Conservation (phyloP, 2,113 vertebrate species). For the Ceratotherium simum region DNA sequence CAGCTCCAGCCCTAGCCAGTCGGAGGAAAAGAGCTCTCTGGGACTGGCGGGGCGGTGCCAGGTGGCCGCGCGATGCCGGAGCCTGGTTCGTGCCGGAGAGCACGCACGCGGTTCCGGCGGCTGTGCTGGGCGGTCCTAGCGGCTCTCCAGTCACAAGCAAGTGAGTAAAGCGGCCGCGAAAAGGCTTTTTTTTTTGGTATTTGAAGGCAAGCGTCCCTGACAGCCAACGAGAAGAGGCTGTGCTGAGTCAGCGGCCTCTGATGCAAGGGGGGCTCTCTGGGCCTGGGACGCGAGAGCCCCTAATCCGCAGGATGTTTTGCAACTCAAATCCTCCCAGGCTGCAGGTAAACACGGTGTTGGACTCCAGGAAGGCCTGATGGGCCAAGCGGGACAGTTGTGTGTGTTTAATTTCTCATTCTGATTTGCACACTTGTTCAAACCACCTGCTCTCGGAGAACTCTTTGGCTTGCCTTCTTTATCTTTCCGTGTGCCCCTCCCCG, state of each 20-base stretch:
- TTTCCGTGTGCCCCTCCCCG: neutral
- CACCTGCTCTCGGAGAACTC: slow-evolving; percentile 23
- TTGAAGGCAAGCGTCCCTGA: slow-evolving; percentile 70
- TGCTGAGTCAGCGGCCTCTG: slow-evolving; percentile 66
- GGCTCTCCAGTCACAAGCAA: neutral
- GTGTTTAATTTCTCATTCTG: slow-evolving; percentile 49
- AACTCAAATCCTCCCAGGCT: slow-evolving; percentile 8
- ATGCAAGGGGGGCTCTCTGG: neutral
- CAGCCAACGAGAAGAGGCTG: neutral
- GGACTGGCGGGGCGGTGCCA: slow-evolving; percentile 20
- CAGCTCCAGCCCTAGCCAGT: slow-evolving; percentile 34
- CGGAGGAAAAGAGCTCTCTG: slow-evolving; percentile 40
- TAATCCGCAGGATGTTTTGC: slow-evolving; percentile 39
- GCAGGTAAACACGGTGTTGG: neutral
- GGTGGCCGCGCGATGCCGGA: slow-evolving; percentile 34
- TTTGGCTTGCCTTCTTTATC: neutral
- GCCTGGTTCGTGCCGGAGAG: slow-evolving; percentile 48
- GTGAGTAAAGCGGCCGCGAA: slow-evolving; percentile 54
- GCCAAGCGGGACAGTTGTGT: neutral
- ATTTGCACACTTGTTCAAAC: slow-evolving; percentile 31
- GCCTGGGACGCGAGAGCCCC: neutral
- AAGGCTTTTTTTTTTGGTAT: slow-evolving; percentile 53
- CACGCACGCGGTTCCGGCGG: neutral
- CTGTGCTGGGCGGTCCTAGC: neutral
- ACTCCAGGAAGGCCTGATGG: neutral